These are phyloP conservation scores for Pachyseris speciosa DNA, from an alignment of 64 coral and sea anemone genomes.

Conservation along the genomic window DNA sequence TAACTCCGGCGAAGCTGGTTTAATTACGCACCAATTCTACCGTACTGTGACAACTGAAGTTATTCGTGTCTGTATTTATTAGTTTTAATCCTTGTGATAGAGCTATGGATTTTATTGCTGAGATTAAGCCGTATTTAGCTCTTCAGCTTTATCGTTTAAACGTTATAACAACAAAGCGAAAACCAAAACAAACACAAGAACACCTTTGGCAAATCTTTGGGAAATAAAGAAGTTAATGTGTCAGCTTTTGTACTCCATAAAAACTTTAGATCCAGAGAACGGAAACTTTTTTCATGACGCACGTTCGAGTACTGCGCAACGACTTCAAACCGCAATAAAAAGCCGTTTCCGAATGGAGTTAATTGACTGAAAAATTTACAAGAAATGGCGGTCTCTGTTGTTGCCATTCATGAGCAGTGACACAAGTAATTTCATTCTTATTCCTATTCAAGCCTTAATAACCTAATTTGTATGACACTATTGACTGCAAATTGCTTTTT, in stretches of 20 bases:
- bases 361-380: conserved; percentile 47
- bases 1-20: neutral
- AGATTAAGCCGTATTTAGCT: conserved; percentile 2
- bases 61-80: neutral
- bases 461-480: conserved; percentile 55
- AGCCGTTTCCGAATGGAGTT: conserved; percentile 6
- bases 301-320: neutral
- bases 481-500: conserved; percentile 63
- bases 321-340: neutral
- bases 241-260: neutral
- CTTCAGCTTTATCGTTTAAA: neutral
- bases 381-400: conserved; percentile 27
- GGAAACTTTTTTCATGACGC: neutral
- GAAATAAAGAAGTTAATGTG: neutral
- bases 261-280: neutral
- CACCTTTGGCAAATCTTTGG: neutral
- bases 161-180: conserved; percentile 34
- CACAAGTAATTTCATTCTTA: conserved; percentile 76
- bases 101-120: neutral
- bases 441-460: conserved; percentile 78
- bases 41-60: neutral
- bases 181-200: conserved; percentile 12
- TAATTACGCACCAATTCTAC: conserved; percentile 4
- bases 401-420: conserved; percentile 16
- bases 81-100: neutral